A percentile compares a stretch with the other conserved stretches of the same genome.
Conservation (phyloP, 2,113 vertebrate species). For the Gavialis gangeticus region DNA sequence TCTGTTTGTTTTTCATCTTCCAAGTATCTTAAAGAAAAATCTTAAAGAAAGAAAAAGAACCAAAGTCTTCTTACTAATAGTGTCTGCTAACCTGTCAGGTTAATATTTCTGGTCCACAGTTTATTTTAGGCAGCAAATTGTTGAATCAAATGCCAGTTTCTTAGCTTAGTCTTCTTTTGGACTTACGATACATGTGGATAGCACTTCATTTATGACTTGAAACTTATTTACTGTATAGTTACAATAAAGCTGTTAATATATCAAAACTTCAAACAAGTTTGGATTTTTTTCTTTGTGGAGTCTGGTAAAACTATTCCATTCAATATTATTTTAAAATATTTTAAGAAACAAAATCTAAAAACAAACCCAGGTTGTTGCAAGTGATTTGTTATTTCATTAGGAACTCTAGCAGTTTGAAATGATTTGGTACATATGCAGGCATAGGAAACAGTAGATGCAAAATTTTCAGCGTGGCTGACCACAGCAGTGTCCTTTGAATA, state of each 20-base stretch:
- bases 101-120: neutral
- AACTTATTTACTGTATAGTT: neutral
- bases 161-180: neutral
- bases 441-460: neutral
- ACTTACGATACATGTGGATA: neutral
- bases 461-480: neutral
- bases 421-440: neutral
- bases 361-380: neutral
- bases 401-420: neutral
- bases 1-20: neutral
- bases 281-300: neutral
- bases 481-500: neutral
- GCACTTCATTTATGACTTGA: neutral
- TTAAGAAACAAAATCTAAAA: neutral
- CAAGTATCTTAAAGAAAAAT: neutral
- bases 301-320: neutral
- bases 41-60: neutral
- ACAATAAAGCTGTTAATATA: neutral
- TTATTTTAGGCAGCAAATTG: neutral
- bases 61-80: neutral
- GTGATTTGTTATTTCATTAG: neutral
- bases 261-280: neutral
- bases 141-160: neutral
- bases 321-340: neutral
- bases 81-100: neutral